Evolutionary conservation across 2,797 vertebrate genomes (phyloP).

Genomic region (Lerista edwardsae): DNA sequence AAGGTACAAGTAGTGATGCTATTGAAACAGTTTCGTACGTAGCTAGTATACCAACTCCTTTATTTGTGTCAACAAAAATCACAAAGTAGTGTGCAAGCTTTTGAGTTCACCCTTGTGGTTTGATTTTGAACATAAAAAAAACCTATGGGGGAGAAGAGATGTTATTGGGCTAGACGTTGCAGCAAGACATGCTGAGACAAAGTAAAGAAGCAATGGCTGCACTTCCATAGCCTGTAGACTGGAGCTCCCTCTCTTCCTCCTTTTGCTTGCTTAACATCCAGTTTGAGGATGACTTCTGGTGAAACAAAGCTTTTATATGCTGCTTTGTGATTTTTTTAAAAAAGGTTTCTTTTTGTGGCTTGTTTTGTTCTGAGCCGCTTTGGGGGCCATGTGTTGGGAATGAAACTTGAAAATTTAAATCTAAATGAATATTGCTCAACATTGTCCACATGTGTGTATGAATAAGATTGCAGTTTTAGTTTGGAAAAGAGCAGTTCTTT

Average conservation of each 20-base stretch:
- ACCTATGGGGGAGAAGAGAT: not conserved
- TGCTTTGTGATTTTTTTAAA: not conserved
- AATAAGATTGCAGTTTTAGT: not conserved
- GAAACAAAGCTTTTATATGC: not conserved
- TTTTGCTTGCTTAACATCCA: not conserved
- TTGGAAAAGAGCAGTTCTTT: not conserved
- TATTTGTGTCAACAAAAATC: not conserved
- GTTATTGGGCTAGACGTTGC: not conserved
- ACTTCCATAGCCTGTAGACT: no score
- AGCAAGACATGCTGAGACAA: not conserved
- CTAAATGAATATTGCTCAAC: not conserved
- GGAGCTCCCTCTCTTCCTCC: no score
- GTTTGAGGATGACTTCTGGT: not conserved
- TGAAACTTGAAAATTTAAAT: not conserved
- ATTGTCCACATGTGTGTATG: not conserved
- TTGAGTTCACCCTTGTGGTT: not conserved
- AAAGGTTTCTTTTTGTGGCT: not conserved
- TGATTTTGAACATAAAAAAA: no score
- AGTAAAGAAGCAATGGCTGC: not conserved
- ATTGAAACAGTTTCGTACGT: no score
- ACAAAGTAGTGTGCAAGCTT: not conserved
- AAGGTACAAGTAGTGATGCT: no score
- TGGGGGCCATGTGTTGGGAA: not conserved
- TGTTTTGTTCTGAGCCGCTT: not conserved
- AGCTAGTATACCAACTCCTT: not conserved